phyloP scores from a whole-genome alignment of 2,888 invertebrate genomes.

The Mystacides longicornis region DNA sequence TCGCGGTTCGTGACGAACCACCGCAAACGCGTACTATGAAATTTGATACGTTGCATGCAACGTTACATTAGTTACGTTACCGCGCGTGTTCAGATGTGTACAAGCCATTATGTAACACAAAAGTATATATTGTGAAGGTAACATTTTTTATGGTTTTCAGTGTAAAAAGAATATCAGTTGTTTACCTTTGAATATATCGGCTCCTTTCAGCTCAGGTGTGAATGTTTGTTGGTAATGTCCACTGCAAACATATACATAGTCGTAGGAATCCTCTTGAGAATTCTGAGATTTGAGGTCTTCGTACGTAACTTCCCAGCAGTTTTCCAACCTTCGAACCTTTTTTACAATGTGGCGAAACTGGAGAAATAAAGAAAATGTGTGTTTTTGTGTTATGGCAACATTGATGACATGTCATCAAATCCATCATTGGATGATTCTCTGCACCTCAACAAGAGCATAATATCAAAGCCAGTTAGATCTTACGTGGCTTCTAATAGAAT shows the following conservation, averaged over 20 bases:
- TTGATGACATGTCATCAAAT: too few species aligned
- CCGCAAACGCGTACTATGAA: too few species aligned
- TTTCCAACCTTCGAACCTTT: slow-evolving; percentile 36
- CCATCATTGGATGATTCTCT: too few species aligned
- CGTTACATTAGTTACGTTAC: background rate
- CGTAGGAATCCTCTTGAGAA: slow-evolving; percentile 44
- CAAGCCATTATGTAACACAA: background rate
- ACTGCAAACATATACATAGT: slow-evolving; percentile 61
- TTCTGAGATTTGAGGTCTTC: slow-evolving; percentile 39
- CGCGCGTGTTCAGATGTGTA: background rate
- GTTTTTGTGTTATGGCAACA: too few species aligned
- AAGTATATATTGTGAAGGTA: background rate
- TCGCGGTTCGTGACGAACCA: too few species aligned
- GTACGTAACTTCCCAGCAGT: slow-evolving; percentile 46
- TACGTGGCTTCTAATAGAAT: too few species aligned
- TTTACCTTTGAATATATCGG: slow-evolving; percentile 37
- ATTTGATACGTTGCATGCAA: background rate
- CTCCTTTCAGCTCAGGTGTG: slow-evolving; percentile 36
- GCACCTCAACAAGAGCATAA: too few species aligned
- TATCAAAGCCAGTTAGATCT: too few species aligned
- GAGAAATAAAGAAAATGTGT: slow-evolving; percentile 16
- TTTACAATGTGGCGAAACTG: slow-evolving; percentile 47
- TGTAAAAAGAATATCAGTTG: background rate
- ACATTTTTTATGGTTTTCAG: background rate
- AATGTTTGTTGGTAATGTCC: slow-evolving; percentile 47